These are phyloP conservation scores for Leptura quadrifasciata DNA, from an alignment of 2,888 invertebrate species.

Conservation along the genomic window DNA sequence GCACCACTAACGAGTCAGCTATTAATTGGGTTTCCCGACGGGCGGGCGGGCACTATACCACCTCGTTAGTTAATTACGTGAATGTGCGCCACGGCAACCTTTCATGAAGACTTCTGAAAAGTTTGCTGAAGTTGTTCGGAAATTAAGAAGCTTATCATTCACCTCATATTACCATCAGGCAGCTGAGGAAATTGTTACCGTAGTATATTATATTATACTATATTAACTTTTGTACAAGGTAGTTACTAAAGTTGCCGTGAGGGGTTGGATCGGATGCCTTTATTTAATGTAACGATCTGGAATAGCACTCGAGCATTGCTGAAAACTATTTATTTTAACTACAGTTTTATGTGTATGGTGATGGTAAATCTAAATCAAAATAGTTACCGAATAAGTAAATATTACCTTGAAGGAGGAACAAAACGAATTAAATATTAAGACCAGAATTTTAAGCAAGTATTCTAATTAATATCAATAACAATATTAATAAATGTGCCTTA, in stretches of 20 bases:
- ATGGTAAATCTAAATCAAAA: too few species aligned
- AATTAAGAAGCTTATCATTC: constrained; percentile 59
- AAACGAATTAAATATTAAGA: too few species aligned
- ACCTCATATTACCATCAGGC: constrained; percentile 51
- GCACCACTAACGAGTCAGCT: constrained; percentile 62
- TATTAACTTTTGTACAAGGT: neutral
- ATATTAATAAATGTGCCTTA: too few species aligned
- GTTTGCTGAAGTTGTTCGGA: constrained; percentile 53
- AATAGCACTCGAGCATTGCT: neutral
- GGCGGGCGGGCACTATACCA: constrained; percentile 48
- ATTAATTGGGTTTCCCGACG: constrained; percentile 57
- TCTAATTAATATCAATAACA: too few species aligned
- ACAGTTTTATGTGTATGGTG: too few species aligned
- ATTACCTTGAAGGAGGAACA: too few species aligned
- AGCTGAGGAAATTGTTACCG: constrained; percentile 46
- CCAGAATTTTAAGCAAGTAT: too few species aligned
- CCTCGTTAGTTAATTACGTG: constrained; percentile 62
- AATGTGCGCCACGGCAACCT: constrained; percentile 49
- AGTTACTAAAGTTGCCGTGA: neutral
- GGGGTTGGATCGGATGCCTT: neutral
- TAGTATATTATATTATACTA: constrained; percentile 25
- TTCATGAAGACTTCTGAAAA: constrained; percentile 52
- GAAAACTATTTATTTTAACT: too few species aligned
- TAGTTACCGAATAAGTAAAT: too few species aligned
- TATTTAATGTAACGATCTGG: neutral